These are phyloP conservation scores for Gambusia affinis DNA, from an alignment of 2,113 vertebrate genomes.

Conservation along the genomic window DNA sequence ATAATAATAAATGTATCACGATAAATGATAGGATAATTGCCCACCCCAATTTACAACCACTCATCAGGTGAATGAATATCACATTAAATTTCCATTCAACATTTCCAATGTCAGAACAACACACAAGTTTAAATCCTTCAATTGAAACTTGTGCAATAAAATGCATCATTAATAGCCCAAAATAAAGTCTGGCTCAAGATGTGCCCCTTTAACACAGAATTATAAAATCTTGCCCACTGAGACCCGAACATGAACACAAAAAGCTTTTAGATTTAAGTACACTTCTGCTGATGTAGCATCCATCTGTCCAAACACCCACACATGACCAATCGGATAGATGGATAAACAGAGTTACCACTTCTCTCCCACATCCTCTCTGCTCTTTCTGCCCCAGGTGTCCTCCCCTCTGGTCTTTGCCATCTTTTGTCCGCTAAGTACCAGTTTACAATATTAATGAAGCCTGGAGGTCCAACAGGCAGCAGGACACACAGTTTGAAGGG, in stretches of 20 bases:
- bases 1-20: no score
- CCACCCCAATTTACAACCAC: no score
- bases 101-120: no score
- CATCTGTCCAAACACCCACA: background rate
- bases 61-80: no score
- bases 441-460: slow-evolving; percentile 82
- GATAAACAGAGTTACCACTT: slow-evolving; percentile 22
- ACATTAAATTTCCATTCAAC: no score
- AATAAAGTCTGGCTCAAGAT: no score
- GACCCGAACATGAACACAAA: background rate
- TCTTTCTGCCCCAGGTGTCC: slow-evolving; percentile 71
- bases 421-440: slow-evolving; percentile 81
- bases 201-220: background rate
- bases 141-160: no score
- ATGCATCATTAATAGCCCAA: no score
- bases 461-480: slow-evolving; percentile 68
- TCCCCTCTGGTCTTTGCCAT: slow-evolving; percentile 70
- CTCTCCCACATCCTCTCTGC: slow-evolving; percentile 16
- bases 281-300: slow-evolving; percentile 11
- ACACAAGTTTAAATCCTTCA: no score
- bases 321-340: slow-evolving; percentile 8
- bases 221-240: background rate
- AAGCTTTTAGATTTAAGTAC: background rate
- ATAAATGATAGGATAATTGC: no score
- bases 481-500: slow-evolving; percentile 66